Percentiles rank a stretch among this genome's conserved stretches.
Conservation (phyloP, 2,113 vertebrate species). For the Stegostoma tigrinum region DNA sequence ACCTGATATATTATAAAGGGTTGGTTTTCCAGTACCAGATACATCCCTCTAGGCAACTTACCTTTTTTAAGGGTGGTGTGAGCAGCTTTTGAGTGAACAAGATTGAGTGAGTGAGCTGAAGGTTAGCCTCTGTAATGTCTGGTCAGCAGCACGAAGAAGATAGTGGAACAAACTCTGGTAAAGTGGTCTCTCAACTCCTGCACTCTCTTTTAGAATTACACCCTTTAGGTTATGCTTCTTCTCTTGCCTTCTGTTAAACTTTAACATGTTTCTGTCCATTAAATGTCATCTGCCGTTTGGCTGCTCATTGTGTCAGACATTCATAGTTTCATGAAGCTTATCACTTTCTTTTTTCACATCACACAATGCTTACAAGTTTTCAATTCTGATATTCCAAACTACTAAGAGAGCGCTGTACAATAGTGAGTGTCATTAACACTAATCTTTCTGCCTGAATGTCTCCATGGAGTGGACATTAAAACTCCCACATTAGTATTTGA, state of each 20-base stretch:
- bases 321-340: background rate
- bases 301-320: background rate
- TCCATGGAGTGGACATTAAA: background rate
- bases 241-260: background rate
- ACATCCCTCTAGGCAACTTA: too few species aligned
- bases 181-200: background rate
- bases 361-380: background rate
- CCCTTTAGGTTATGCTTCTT: background rate
- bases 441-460: background rate
- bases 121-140: too few species aligned
- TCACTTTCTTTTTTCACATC: too few species aligned
- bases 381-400: background rate
- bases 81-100: too few species aligned
- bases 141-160: too few species aligned
- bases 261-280: background rate
- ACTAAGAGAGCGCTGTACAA: background rate
- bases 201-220: background rate
- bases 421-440: background rate
- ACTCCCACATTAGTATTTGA: background rate
- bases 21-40: too few species aligned
- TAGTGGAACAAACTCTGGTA: background rate
- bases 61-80: too few species aligned
- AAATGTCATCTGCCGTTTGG: background rate
- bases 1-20: too few species aligned
- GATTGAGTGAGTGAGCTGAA: too few species aligned